Evolutionary conservation across 2,113 vertebrate species (phyloP), one percentile per base, ranked within the genome.

Genomic region (Pipra filicauda): DNA sequence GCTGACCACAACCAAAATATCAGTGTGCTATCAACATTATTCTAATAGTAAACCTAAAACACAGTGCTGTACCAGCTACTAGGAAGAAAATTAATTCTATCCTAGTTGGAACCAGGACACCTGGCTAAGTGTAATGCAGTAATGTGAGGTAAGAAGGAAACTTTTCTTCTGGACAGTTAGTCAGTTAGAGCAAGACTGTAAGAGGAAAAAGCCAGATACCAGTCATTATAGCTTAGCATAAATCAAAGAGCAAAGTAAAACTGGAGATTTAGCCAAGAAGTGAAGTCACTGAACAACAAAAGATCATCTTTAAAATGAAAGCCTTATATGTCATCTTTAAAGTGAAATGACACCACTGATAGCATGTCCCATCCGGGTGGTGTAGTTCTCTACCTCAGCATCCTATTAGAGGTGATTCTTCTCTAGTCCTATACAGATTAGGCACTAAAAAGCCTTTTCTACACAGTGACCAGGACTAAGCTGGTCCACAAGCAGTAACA

Each of bases 181-280:
- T 78, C 77, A 74, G 48, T 33, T 81, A 84, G n/a, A 77, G 16
- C 37, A 59, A 57, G 43, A 44, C 30, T 61, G 24, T 66, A 43
- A 76, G 46, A 92, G 15, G 28, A 43, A 61, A 91, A 91, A 89
- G 28, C 57, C 94, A 88, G 85, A 72, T 74, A 93, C 30, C 31
- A 71, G 70, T 65, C 62, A 65, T 91, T 57, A 72, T 2, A 10
- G 74, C 54, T 62, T 79, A 62, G 41, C 41, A 82, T 87, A 76
- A 89, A 66, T 92, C 81, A 88, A 52, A 75, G n/a, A 61, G 28
- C 76, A 67, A 91, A 89, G 62, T 66, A 59, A 85, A 91, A 62
- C 15, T 74, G 49, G n/a, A 95, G 62, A 75, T 4, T 39, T 83
- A 54, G 85, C 93, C 91, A 95, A 95, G 77, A 91, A 82, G 31